A percentile compares a stretch with the other conserved stretches of the same genome.
phyloP scores from a whole-genome alignment of 2,113 vertebrate species.

The Falcunculus frontatus region DNA sequence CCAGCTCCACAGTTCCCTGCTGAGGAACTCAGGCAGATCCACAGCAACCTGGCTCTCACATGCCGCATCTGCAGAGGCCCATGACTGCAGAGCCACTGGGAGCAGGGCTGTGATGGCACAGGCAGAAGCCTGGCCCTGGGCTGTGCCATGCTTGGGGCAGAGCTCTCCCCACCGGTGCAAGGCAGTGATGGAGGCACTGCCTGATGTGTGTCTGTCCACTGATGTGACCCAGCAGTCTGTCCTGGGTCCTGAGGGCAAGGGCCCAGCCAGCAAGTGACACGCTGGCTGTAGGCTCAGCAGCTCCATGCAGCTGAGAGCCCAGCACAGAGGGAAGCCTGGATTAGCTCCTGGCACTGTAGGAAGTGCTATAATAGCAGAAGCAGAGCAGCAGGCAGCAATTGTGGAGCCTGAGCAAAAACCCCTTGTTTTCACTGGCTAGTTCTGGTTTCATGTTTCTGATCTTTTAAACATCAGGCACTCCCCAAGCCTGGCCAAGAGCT shows the following conservation, averaged over 20 bases:
- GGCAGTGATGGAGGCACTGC: not conserved
- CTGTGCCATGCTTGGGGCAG: not conserved
- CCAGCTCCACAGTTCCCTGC: not conserved
- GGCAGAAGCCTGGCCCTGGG: not conserved
- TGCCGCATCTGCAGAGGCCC: not conserved
- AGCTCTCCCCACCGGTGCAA: fast-evolving
- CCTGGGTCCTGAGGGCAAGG: not conserved
- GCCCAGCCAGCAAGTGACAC: not conserved
- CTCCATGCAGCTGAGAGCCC: not conserved
- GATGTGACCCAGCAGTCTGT: fast-evolving
- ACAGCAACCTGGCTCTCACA: not conserved
- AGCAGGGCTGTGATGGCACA: not conserved
- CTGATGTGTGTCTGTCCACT: not conserved
- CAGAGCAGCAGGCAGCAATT: conserved; percentile 67
- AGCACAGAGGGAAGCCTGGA: conserved; percentile 52
- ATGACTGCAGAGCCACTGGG: fast-evolving
- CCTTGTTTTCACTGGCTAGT: conserved; percentile 65
- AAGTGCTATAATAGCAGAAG: conserved; percentile 56
- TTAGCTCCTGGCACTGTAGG: conserved; percentile 52
- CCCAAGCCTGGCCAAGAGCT: conserved; percentile 13
- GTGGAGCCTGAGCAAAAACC: conserved; percentile 57
- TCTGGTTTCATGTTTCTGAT: conserved; percentile 69
- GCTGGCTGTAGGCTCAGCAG: conserved; percentile 14
- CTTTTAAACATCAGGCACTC: conserved; percentile 61
- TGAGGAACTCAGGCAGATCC: not conserved